phyloP scores from a whole-genome alignment of 92 coral and sea anemone genomes.

The Chrysogorgia sp. region DNA sequence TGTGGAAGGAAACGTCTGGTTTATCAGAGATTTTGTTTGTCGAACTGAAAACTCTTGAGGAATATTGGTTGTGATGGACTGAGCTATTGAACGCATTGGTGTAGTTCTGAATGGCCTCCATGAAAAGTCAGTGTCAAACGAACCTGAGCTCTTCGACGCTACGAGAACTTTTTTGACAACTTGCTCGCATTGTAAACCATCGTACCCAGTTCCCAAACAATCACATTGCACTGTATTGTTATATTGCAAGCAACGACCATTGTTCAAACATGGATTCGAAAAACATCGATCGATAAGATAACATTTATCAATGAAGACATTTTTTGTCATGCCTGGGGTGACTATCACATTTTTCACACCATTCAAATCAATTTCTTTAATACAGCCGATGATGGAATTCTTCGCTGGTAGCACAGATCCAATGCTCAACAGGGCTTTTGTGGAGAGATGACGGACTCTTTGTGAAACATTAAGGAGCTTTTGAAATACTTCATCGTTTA shows the following conservation, averaged over 20 bases:
- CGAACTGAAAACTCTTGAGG: too few relatives aligned
- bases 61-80: not conserved
- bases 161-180: too few relatives aligned
- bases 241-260: conserved; percentile 73
- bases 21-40: not conserved
- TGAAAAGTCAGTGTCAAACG: not conserved
- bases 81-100: not conserved
- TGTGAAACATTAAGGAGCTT: conserved; percentile 21
- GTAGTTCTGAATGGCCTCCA: not conserved
- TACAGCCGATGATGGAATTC: conserved; percentile 77
- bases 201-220: conserved; percentile 70
- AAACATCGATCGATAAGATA: conserved; percentile 69
- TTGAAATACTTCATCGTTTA: conserved; percentile 56
- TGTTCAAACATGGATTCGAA: conserved; percentile 75
- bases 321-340: conserved; percentile 34
- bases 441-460: conserved; percentile 31
- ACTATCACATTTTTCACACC: conserved; percentile 53
- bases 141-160: not conserved
- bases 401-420: conserved; percentile 51
- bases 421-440: conserved; percentile 53
- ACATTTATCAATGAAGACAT: conserved; percentile 49
- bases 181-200: conserved; percentile 67
- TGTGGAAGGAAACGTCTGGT: not conserved
- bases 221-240: conserved; percentile 64
- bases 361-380: conserved; percentile 70